Percentiles rank a stretch among this genome's conserved stretches.
These are phyloP conservation scores for Colletes collaris DNA, from an alignment of 2,888 invertebrate genomes.

Conservation along the genomic window DNA sequence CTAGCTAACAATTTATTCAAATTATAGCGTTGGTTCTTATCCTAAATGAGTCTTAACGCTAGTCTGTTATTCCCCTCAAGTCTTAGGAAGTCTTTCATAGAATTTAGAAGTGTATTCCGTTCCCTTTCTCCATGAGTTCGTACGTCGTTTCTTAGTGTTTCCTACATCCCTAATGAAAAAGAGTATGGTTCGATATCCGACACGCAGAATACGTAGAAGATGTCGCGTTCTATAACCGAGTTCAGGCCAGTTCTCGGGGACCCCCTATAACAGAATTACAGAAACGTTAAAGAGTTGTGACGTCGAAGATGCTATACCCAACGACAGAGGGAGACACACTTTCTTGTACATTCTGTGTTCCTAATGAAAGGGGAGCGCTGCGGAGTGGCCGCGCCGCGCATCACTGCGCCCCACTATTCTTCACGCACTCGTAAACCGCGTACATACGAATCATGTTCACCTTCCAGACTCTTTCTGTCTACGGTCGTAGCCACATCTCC, in stretches of 20 bases:
- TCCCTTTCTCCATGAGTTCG: no score
- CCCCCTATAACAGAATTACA: constrained; percentile 74
- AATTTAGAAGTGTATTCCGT: no score
- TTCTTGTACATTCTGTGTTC: constrained; percentile 73
- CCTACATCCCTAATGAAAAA: no score
- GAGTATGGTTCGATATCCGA: no score
- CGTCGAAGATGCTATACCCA: background rate
- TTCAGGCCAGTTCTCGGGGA: constrained; percentile 81
- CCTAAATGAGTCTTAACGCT: no score
- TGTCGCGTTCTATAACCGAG: constrained; percentile 21
- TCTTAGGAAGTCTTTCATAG: no score
- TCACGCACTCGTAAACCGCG: constrained; percentile 75
- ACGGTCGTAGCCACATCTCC: background rate
- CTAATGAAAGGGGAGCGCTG: constrained; percentile 82
- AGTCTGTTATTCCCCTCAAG: no score
- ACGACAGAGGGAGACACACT: constrained; percentile 38
- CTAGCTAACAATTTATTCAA: no score
- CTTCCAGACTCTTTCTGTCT: constrained; percentile 18
- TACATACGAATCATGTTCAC: constrained; percentile 64
- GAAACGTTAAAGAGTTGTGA: constrained; percentile 39
- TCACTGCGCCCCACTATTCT: constrained; percentile 81
- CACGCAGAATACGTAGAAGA: constrained; percentile 47
- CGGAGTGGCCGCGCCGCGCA: constrained; percentile 83
- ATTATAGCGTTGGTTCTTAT: no score
- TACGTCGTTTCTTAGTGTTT: no score